Evolutionary conservation across 2,113 vertebrate genomes (phyloP).

Genomic region (Progne subis): DNA sequence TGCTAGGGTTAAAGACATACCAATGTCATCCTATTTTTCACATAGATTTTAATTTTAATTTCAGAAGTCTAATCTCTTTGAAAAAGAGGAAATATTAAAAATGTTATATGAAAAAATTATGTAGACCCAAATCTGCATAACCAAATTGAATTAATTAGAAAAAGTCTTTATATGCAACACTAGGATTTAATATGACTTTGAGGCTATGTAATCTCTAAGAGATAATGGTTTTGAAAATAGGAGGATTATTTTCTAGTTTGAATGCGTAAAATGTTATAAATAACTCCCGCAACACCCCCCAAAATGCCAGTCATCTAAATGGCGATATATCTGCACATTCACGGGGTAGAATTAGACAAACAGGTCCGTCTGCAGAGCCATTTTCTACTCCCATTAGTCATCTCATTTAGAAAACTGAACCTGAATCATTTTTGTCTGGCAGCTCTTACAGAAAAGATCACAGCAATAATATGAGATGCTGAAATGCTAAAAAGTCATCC

Average conservation of each 20-base stretch:
- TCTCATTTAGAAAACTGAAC: slow-evolving; percentile 51
- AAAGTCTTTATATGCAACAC: slow-evolving; percentile 49
- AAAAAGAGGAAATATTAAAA: slow-evolving; percentile 3
- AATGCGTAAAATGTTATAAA: slow-evolving; percentile 65
- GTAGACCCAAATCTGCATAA: slow-evolving; percentile 68
- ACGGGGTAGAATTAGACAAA: slow-evolving; percentile 35
- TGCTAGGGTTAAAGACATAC: not conserved
- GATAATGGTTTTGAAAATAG: slow-evolving; percentile 68
- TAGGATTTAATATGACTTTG: slow-evolving; percentile 62
- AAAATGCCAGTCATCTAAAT: slow-evolving; percentile 48
- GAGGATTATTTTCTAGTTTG: slow-evolving; percentile 56
- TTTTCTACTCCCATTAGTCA: slow-evolving; percentile 57
- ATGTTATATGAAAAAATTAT: slow-evolving; percentile 14
- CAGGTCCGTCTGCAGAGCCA: not conserved
- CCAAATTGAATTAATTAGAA: slow-evolving; percentile 74
- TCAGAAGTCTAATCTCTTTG: slow-evolving; percentile 28
- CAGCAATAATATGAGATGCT: slow-evolving; percentile 45
- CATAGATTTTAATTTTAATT: slow-evolving; percentile 9
- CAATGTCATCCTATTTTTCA: not conserved
- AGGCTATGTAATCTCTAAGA: slow-evolving; percentile 65
- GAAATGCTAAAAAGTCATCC: slow-evolving; percentile 60
- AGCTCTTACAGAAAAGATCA: slow-evolving; percentile 49
- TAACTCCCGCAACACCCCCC: not conserved
- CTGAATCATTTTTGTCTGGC: slow-evolving; percentile 51
- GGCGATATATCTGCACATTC: slow-evolving; percentile 22